Evolutionary conservation across 2,797 vertebrate genomes (phyloP).

Genomic region (Graptemys geographica): DNA sequence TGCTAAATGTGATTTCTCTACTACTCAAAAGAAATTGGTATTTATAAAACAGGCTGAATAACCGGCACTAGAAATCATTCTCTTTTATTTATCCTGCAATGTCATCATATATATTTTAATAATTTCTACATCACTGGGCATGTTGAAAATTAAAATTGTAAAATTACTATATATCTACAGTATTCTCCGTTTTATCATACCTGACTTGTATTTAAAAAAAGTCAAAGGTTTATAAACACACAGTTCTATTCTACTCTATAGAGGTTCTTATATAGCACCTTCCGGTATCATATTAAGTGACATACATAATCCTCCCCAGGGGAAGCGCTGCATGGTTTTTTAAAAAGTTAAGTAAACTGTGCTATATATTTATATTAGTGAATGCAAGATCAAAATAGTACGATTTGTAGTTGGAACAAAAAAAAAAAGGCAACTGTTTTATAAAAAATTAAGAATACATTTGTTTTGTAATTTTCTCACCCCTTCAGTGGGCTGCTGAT

Average conservation of each 20-base stretch:
- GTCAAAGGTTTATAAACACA: too few relatives aligned
- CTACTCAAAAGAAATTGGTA: background rate
- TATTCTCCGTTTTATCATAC: background rate
- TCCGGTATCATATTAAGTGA: background rate
- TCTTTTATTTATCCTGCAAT: background rate
- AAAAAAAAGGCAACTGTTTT: background rate
- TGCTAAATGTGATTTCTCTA: background rate
- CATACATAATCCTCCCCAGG: background rate
- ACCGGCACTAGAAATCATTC: background rate
- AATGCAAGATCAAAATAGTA: background rate
- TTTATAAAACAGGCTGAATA: background rate
- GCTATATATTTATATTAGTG: background rate
- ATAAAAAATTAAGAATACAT: background rate
- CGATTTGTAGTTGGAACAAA: background rate
- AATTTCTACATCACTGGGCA: background rate
- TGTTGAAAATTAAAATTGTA: background rate
- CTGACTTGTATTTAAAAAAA: too few relatives aligned
- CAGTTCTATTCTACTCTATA: background rate
- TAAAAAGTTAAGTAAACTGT: background rate
- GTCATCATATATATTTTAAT: background rate
- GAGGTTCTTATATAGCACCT: background rate
- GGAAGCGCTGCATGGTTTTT: background rate
- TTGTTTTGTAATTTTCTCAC: background rate
- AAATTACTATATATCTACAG: background rate
- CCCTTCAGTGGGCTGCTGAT: background rate